phyloP scores from a whole-genome alignment of 2,113 vertebrate genomes.

The Phylloscopus trochilus region DNA sequence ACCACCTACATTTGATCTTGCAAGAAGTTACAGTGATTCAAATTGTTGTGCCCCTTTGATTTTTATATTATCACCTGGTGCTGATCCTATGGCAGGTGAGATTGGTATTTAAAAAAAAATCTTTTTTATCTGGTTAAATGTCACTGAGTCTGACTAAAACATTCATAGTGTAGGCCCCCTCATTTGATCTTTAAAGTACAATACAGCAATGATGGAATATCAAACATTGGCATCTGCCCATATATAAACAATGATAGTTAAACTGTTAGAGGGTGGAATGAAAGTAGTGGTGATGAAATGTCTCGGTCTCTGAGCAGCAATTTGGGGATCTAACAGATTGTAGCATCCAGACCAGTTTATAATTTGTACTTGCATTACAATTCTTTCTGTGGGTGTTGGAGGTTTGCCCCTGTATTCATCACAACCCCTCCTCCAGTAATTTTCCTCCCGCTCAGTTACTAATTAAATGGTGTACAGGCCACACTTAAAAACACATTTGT shows the following conservation, averaged over 20 bases:
- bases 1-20: conserved; percentile 89
- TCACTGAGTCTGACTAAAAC: background rate
- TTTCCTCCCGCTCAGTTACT: background rate
- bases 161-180: background rate
- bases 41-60: conserved; percentile 87
- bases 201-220: background rate
- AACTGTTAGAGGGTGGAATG: background rate
- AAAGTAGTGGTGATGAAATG: background rate
- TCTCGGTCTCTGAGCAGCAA: background rate
- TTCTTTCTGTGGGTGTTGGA: background rate
- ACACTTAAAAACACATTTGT: background rate
- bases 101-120: background rate
- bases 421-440: background rate
- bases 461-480: background rate
- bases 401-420: background rate
- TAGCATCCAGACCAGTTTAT: background rate
- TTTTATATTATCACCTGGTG: conserved; percentile 88
- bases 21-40: conserved; percentile 87
- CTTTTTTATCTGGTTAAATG: background rate
- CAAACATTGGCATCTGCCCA: background rate
- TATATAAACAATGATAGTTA: background rate
- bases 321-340: background rate
- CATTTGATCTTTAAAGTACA: background rate
- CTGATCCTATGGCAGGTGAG: conserved; percentile 93
- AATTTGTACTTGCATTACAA: background rate